Base-by-base conservation (phyloP, 2,113 vertebrate genomes). In the Chionomys nivalis region DNA sequence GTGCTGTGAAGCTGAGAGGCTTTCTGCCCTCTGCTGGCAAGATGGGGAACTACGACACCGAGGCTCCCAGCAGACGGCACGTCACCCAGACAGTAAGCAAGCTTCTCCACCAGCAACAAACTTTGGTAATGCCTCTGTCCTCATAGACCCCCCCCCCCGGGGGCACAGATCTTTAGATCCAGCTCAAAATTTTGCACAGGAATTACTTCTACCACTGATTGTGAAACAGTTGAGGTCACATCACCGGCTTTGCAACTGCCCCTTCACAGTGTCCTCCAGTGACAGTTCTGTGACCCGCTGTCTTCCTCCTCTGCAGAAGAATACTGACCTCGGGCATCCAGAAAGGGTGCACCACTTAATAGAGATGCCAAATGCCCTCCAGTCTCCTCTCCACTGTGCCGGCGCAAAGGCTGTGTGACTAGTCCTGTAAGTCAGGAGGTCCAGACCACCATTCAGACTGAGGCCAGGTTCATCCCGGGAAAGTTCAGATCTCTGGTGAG, bases 11-110 rank as follows among this genome's bases (percentile, higher is more conserved):
- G 81, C 86, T 13, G 52, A 26, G n/a, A 42, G 23, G 3, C 94
- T 47, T 68, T 19, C 76, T 75, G 66, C 96, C 95, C 94, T 96
- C 97, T 96, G 24, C 81, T 78, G 94, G 83, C 1, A 0, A 1
- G 0, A 7, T 10, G 1, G 2, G 36, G 14, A 77, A 88, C 73
- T 81, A 91, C 88, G 68, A 39, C 36, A 21, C 3, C 0, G 5
- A 58, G 36, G 61, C 44, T 73, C 7, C 5, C 16, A 10, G 13
- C 33, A 16, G 1, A 61, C 36, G 7, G 21, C 36, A 7, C 61
- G 79, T 82, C 52, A 58, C 78, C 19, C 21, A 82, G 78, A 13
- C 1, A 58, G 24, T 19, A 5, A 52, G 16, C 13, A 24, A 42
- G 63, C 1, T 85, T 76, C 9, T 19, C 24, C 36, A 21, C 36